These are phyloP conservation scores for Cettia cetti DNA, from an alignment of 2,113 vertebrate species.

Conservation along the genomic window DNA sequence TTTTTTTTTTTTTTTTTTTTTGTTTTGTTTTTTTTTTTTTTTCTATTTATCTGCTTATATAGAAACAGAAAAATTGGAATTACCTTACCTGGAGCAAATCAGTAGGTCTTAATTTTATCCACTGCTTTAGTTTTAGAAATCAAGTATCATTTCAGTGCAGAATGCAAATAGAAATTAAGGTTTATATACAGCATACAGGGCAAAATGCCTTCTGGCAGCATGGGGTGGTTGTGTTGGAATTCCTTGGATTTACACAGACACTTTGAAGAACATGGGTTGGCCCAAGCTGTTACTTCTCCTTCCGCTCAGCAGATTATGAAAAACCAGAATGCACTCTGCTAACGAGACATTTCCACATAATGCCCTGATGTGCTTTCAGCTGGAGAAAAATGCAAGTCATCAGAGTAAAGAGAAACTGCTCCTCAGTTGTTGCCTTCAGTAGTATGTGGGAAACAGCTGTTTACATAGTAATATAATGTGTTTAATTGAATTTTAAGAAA, in stretches of 20 bases:
- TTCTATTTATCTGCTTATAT: not conserved
- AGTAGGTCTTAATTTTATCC: not conserved
- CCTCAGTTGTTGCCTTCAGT: not conserved
- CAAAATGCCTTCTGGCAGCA: not conserved
- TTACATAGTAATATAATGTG: not conserved
- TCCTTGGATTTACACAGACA: not conserved
- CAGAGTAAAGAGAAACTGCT: not conserved
- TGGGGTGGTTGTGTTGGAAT: not conserved
- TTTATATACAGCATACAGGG: not conserved
- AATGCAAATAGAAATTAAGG: not conserved
- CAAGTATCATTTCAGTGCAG: not conserved
- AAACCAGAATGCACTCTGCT: not conserved
- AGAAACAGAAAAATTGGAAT: not conserved
- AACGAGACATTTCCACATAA: not conserved
- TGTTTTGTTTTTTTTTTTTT: no score
- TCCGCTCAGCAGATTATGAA: not conserved
- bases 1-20: no score
- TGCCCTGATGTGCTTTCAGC: not conserved
- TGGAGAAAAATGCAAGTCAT: not conserved
- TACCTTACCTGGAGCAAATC: not conserved
- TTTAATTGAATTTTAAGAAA: constrained; percentile 32
- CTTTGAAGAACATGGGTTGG: not conserved
- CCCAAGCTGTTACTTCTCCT: not conserved
- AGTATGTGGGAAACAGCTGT: not conserved
- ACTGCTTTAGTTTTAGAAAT: not conserved